These are phyloP conservation scores for Hippopotamyrus pictus DNA, from an alignment of 2,797 vertebrate species.

Conservation along the genomic window DNA sequence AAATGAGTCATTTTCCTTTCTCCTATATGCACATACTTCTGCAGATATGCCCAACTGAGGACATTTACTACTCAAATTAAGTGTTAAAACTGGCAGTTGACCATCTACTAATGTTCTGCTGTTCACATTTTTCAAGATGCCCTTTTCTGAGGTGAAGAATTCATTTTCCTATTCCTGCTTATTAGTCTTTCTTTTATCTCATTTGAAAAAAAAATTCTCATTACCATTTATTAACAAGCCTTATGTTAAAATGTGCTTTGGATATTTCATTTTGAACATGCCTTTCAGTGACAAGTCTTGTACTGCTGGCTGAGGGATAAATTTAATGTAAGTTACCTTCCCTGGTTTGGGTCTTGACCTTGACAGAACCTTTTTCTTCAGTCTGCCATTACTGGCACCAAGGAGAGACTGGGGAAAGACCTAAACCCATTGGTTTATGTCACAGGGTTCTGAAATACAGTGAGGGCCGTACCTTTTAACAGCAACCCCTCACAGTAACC, in stretches of 20 bases:
- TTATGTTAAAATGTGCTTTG: neutral
- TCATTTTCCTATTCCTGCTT: neutral
- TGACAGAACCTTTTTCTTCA: neutral
- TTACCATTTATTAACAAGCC: neutral
- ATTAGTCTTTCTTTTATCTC: neutral
- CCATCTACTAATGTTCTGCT: neutral
- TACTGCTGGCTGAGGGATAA: neutral
- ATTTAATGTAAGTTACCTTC: neutral
- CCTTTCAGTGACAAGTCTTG: neutral
- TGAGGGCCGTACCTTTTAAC: neutral
- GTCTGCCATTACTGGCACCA: neutral
- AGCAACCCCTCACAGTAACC: neutral
- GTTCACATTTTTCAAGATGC: neutral
- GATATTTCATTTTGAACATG: neutral
- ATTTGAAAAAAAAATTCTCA: neutral
- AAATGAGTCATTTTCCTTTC: neutral
- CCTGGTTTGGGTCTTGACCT: neutral
- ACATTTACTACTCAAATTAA: neutral
- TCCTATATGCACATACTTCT: neutral
- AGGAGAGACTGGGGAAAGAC: neutral
- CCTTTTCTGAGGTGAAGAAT: neutral
- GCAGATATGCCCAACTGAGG: neutral
- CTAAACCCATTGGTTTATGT: neutral
- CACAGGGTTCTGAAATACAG: neutral
- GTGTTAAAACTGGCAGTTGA: neutral